Evolutionary conservation across 1,140 invertebrate genomes (phyloP), one percentile per base, ranked within the genome.

Genomic region (Oreohelix idahoensis): DNA sequence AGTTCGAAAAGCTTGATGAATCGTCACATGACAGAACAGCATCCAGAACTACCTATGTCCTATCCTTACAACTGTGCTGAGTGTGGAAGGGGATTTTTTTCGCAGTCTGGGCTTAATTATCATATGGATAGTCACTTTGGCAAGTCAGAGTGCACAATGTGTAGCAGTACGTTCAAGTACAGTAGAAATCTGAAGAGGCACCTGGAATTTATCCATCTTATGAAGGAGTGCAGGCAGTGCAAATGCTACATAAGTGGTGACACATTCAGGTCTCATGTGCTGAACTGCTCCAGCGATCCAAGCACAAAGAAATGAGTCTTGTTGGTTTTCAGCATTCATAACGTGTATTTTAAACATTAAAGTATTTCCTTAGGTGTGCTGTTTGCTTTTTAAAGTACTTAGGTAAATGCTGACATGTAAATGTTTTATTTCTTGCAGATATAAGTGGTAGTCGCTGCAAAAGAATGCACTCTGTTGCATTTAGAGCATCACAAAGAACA

Each of bases 71-170:
- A 23, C n/a, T 82, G 80, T 49, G 36, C 36, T 38, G 42, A 36
- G 29, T 82, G 80, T 63, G 49, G 51, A 15, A 82, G 73, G 75
- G 80, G 80, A 69, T 82, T 82, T 39, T 82, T 74, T 39, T 82
- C 80, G 2, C 36, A 58, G 26, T 38, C 70, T 38, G 80, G 80
- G 11, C 51, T 69, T 5, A 74, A 38, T 36, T 71, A 82, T 39
- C 80, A 82, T 39, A 75, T 39, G 49, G 80, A 82, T n/a, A 75
- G 36, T 20, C 80, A 82, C 35, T 51, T 76, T 45, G 74, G 8
- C 15, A 39, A 76, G 20, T 76, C 74, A 29, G 74, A 51, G 74
- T 76, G 74, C 32, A 1, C 42, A 26, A 29, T 76, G 10, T 76
- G 74, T 76, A 11, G 45, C 32, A 42, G 36, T 35, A 76, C 38